These are phyloP conservation scores for Plectrocnemia conspersa DNA, from an alignment of 1,140 invertebrate genomes.

Conservation along the genomic window DNA sequence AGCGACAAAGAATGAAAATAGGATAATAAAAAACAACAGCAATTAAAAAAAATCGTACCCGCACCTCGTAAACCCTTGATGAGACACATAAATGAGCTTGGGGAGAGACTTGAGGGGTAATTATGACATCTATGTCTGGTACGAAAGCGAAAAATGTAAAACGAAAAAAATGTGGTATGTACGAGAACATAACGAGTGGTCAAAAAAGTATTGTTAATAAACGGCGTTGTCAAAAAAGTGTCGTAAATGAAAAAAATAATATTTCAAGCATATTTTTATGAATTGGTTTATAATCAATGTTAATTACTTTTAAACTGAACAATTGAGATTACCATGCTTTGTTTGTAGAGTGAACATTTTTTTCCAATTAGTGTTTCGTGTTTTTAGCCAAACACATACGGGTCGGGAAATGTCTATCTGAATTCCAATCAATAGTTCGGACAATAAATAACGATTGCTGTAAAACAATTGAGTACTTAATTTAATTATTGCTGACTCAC, in stretches of 20 bases:
- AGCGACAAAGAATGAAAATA: slow-evolving; percentile 35
- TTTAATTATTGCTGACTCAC: no score
- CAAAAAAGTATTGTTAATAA: no score
- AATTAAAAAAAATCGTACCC: slow-evolving; percentile 37
- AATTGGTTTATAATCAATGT: not conserved
- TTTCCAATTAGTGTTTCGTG: slow-evolving; percentile 19
- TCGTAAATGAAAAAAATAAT: no score
- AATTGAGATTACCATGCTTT: slow-evolving; percentile 35
- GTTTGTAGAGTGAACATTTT: slow-evolving; percentile 24
- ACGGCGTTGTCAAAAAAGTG: no score
- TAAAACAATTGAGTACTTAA: no score
- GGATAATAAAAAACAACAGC: slow-evolving; percentile 35
- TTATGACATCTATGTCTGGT: slow-evolving; percentile 27
- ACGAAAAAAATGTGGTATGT: no score
- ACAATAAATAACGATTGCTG: no score
- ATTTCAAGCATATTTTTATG: not conserved
- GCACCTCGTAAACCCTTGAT: slow-evolving; percentile 36
- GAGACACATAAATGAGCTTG: slow-evolving; percentile 34
- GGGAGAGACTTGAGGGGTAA: slow-evolving; percentile 30
- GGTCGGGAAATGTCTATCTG: no score
- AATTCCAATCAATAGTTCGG: no score
- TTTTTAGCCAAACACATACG: slow-evolving; percentile 11
- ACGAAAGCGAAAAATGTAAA: slow-evolving; percentile 17
- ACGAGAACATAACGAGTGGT: no score
- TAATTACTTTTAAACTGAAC: no score